A percentile compares a stretch with the other conserved stretches of the same genome.
These are phyloP conservation scores for Bembecia ichneumoniformis DNA, from an alignment of 2,888 invertebrate species.

Conservation along the genomic window DNA sequence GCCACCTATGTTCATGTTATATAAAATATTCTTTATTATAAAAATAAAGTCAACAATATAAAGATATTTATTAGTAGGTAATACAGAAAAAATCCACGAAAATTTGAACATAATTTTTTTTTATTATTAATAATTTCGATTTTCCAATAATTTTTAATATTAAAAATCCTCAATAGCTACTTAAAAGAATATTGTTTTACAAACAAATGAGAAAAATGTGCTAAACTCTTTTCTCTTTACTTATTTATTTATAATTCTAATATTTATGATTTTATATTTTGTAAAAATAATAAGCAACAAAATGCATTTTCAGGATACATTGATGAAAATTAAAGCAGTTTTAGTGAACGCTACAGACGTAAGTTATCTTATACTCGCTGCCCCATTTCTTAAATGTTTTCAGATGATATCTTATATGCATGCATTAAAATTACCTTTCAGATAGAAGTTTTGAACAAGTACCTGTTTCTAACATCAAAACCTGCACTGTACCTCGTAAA, in stretches of 20 bases:
- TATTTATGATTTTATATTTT: slow-evolving; percentile 1
- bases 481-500: slow-evolving; percentile 98
- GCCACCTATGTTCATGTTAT: too few species aligned
- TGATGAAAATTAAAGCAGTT: slow-evolving; percentile 86
- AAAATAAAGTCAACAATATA: too few species aligned
- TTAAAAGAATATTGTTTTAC: too few species aligned
- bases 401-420: background rate
- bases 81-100: too few species aligned
- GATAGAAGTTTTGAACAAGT: slow-evolving; percentile 97
- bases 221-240: too few species aligned
- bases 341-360: slow-evolving; percentile 90
- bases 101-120: too few species aligned
- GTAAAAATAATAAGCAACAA: slow-evolving; percentile 13
- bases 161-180: too few species aligned
- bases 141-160: too few species aligned
- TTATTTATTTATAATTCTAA: background rate
- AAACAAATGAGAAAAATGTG: too few species aligned
- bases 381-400: background rate
- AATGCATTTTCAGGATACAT: slow-evolving; percentile 79
- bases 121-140: too few species aligned
- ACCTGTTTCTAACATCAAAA: slow-evolving; percentile 96
- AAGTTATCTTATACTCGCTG: slow-evolving; percentile 42
- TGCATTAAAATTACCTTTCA: slow-evolving; percentile 49
- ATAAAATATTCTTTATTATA: too few species aligned
- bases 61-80: too few species aligned